Evolutionary conservation across 2,113 vertebrate species (phyloP).

Genomic region (Entosphenus tridentatus): DNA sequence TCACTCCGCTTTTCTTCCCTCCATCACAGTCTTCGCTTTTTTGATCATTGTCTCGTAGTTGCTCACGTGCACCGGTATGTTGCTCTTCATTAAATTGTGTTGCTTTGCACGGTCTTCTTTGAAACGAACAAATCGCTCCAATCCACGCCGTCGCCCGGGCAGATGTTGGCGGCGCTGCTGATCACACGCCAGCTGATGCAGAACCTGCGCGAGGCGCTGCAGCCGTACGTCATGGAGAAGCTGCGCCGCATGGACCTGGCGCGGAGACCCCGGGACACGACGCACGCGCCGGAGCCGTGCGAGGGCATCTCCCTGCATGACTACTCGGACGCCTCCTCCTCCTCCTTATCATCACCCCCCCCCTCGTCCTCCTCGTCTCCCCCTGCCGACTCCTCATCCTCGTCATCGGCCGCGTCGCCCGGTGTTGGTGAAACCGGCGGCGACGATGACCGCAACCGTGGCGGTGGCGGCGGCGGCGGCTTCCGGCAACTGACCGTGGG

Average conservation of each 20-base stretch:
- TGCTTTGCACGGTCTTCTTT: neutral
- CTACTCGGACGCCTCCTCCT: constrained; percentile 34
- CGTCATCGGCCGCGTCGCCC: no score
- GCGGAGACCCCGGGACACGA: no score
- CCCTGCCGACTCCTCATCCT: no score
- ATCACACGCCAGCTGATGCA: constrained; percentile 86
- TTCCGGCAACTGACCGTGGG: constrained; percentile 34
- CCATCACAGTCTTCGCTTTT: neutral
- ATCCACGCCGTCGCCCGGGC: neutral
- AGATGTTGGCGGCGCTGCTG: constrained; percentile 91
- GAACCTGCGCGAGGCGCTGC: constrained; percentile 69
- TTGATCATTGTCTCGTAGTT: neutral
- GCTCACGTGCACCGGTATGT: no score
- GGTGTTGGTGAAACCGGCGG: no score
- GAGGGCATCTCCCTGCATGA: constrained; percentile 14
- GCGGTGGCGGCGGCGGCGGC: no score
- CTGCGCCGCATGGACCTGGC: constrained; percentile 52
- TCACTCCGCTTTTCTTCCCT: neutral
- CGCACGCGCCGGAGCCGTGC: no score
- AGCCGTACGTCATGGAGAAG: constrained; percentile 64
- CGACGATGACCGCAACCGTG: no score
- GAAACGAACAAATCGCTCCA: neutral
- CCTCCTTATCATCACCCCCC: constrained; percentile 30
- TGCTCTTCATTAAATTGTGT: no score
- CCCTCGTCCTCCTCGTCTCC: no score